phyloP scores from a whole-genome alignment of 2,797 vertebrate species.

The Enteromius fasciolatus region DNA sequence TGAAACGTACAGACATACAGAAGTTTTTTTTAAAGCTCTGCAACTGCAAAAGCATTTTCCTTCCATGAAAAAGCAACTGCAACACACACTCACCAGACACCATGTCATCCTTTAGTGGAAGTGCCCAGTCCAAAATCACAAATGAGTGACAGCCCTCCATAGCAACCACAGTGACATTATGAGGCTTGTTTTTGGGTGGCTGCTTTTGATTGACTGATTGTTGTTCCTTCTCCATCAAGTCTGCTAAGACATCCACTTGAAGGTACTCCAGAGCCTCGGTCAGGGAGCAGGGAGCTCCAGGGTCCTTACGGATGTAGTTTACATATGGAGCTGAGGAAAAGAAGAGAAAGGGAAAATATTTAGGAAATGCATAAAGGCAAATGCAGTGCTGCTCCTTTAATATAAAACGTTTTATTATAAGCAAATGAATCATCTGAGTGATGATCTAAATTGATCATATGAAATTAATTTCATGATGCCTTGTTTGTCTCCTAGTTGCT shows the following conservation, averaged over 20 bases:
- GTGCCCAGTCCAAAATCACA: constrained; percentile 95
- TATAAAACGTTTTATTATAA: background rate
- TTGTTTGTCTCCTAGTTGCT: background rate
- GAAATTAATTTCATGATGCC: background rate
- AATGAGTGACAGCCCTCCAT: constrained; percentile 98
- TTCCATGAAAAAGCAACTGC: background rate
- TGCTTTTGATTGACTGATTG: constrained; percentile 66
- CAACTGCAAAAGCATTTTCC: background rate
- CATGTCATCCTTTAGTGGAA: constrained; percentile 87
- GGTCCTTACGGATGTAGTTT: constrained; percentile 93
- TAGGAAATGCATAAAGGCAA: background rate
- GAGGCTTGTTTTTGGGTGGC: constrained; percentile 84
- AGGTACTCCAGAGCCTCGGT: constrained; percentile 96
- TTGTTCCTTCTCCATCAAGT: constrained; percentile 85
- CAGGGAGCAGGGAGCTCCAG: constrained; percentile 89
- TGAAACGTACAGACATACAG: background rate
- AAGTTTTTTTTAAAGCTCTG: background rate
- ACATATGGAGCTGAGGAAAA: constrained; percentile 86
- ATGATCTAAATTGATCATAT: background rate
- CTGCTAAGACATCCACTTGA: constrained; percentile 89
- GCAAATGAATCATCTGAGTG: background rate
- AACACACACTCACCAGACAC: constrained; percentile 85
- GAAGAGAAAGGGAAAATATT: background rate
- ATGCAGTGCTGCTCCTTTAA: background rate
- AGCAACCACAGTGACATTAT: constrained; percentile 93